phyloP scores from a whole-genome alignment of 2,888 invertebrate genomes.

The Macaria notata region DNA sequence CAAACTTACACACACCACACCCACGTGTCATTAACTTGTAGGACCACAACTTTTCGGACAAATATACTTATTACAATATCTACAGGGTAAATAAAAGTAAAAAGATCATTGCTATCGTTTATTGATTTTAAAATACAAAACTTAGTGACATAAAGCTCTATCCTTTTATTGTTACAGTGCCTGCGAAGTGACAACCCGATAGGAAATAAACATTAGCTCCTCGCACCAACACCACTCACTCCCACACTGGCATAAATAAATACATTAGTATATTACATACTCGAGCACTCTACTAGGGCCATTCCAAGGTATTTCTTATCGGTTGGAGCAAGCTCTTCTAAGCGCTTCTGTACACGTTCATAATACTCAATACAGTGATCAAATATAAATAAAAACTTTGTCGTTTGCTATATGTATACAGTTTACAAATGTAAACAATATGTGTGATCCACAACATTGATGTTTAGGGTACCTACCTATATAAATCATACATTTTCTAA shows the following conservation, averaged over 20 bases:
- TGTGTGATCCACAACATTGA: too few species aligned
- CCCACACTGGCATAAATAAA: slow-evolving; percentile 33
- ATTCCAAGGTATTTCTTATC: slow-evolving; percentile 46
- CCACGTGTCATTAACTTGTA: too few species aligned
- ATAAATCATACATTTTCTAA: too few species aligned
- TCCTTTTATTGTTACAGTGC: slow-evolving; percentile 83
- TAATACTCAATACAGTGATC: not conserved
- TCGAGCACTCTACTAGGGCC: slow-evolving; percentile 71
- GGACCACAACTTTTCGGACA: too few species aligned
- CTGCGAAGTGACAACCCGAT: slow-evolving; percentile 82
- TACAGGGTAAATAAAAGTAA: slow-evolving; percentile 44
- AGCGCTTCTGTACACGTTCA: not conserved
- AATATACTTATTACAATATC: too few species aligned
- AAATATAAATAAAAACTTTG: too few species aligned
- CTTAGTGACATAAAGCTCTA: slow-evolving; percentile 83
- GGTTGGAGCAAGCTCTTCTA: slow-evolving; percentile 2
- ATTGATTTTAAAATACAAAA: slow-evolving; percentile 83
- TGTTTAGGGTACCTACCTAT: too few species aligned
- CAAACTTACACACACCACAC: too few species aligned
- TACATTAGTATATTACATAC: slow-evolving; percentile 40
- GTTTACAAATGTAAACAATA: too few species aligned
- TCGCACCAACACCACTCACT: slow-evolving; percentile 56
- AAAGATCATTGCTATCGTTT: slow-evolving; percentile 78
- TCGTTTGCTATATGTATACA: too few species aligned
- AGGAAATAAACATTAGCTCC: slow-evolving; percentile 79